Evolutionary conservation across 2,113 vertebrate genomes (phyloP).

Genomic region (Daubentonia madagascariensis): DNA sequence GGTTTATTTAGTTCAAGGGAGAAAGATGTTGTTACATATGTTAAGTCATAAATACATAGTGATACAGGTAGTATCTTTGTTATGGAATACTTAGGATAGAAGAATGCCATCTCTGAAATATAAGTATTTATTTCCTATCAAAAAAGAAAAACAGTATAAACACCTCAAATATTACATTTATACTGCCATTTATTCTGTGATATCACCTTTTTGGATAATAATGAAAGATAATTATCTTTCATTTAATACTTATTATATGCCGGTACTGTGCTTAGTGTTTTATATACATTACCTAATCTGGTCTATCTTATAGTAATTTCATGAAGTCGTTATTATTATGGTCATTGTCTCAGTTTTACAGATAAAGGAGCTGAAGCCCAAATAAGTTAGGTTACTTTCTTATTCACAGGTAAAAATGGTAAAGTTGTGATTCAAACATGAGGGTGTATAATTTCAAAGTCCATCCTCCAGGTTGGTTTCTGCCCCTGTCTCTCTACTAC

Average conservation of each 20-base stretch:
- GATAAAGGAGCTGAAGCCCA: neutral
- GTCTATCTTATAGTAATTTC: neutral
- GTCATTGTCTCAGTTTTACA: neutral
- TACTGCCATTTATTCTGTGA: neutral
- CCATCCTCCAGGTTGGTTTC: neutral
- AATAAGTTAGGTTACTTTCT: neutral
- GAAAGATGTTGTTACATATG: neutral
- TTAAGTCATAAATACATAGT: neutral
- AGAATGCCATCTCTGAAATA: slow-evolving; percentile 12
- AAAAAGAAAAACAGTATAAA: neutral
- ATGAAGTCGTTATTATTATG: neutral
- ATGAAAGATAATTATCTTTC: no score
- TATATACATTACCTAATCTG: neutral
- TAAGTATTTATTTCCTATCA: neutral
- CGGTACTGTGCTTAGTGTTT: neutral
- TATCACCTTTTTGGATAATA: no score
- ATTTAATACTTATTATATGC: neutral
- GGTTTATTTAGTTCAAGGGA: slow-evolving; percentile 7
- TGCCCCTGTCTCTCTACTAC: neutral
- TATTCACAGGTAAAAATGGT: neutral
- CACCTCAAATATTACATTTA: neutral
- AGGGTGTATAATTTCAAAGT: neutral
- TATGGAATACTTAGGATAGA: neutral
- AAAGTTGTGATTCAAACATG: neutral
- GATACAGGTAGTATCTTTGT: slow-evolving; percentile 13